Percentiles rank a stretch among this genome's conserved stretches.
These are phyloP conservation scores for Sisyra terminalis DNA, from an alignment of 2,888 invertebrate genomes.

Conservation along the genomic window DNA sequence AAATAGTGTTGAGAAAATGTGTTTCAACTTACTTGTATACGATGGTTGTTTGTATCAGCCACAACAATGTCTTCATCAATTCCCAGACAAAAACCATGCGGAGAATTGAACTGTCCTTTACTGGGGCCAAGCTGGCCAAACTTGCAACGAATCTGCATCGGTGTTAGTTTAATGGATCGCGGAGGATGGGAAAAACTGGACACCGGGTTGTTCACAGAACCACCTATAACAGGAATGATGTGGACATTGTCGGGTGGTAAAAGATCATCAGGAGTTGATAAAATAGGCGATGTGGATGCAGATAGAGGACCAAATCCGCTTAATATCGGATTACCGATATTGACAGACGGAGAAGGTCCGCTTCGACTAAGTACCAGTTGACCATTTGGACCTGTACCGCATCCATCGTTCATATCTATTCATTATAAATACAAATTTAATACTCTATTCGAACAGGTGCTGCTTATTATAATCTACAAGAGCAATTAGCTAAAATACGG, in stretches of 20 bases:
- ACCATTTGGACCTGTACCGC: constrained; percentile 18
- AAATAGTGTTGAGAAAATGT: background rate
- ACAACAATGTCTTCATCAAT: constrained; percentile 92
- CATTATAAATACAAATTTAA: too few species aligned
- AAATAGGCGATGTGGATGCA: constrained; percentile 42
- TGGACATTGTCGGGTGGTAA: constrained; percentile 27
- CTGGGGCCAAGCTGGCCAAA: constrained; percentile 88
- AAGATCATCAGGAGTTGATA: constrained; percentile 30
- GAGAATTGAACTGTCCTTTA: constrained; percentile 91
- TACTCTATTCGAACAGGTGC: too few species aligned
- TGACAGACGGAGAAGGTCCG: constrained; percentile 35
- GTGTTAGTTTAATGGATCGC: constrained; percentile 57
- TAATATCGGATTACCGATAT: constrained; percentile 26
- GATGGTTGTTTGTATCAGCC: constrained; percentile 92
- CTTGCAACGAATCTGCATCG: constrained; percentile 81
- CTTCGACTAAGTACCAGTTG: constrained; percentile 33
- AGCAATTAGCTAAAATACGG: too few species aligned
- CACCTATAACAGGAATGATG: constrained; percentile 24
- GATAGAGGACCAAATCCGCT: constrained; percentile 40
- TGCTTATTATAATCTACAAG: too few species aligned
- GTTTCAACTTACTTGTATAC: constrained; percentile 52
- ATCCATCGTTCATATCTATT: background rate
- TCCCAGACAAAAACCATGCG: constrained; percentile 92
- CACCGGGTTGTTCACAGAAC: constrained; percentile 24
- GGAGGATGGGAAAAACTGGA: constrained; percentile 34